A percentile compares a stretch with the other conserved stretches of the same genome.
phyloP scores from a whole-genome alignment of 2,888 invertebrate genomes.

The Ectemnius cavifrons region DNA sequence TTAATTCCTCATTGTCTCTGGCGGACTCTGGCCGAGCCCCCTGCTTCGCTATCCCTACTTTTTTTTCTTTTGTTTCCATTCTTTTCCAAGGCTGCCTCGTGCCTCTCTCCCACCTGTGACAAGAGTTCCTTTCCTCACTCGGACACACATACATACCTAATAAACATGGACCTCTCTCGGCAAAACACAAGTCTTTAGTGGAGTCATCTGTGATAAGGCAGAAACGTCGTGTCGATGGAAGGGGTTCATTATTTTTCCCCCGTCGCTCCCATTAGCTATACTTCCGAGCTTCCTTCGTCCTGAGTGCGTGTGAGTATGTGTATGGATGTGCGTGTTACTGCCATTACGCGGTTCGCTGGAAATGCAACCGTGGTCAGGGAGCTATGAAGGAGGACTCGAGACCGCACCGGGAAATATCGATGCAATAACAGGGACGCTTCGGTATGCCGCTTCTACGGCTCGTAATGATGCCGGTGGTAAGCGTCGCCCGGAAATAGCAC shows the following conservation, averaged over 20 bases:
- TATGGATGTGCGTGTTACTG: not conserved
- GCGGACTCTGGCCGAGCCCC: constrained; percentile 27
- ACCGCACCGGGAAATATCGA: constrained; percentile 7
- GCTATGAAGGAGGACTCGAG: not conserved
- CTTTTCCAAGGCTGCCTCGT: not conserved
- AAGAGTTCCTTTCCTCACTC: not conserved
- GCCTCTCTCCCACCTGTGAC: not conserved
- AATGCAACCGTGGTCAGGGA: not conserved
- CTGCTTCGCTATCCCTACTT: constrained; percentile 15
- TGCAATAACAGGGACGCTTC: not conserved
- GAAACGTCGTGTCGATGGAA: constrained; percentile 13
- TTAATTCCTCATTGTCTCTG: constrained; percentile 75
- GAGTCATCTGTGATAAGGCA: constrained; percentile 29
- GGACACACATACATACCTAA: constrained; percentile 12
- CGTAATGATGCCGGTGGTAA: not conserved
- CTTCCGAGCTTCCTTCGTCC: not conserved
- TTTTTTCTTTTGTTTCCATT: constrained; percentile 9
- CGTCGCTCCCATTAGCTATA: constrained; percentile 27
- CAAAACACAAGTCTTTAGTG: constrained; percentile 4
- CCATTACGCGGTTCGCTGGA: constrained; percentile 8
- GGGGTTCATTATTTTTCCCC: constrained; percentile 32
- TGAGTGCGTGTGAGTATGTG: not conserved
- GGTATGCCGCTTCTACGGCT: not conserved
- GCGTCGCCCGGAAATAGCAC: no score
- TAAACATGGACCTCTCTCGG: constrained; percentile 1